Percentiles rank a stretch among this genome's conserved stretches.
These are phyloP conservation scores for Leptarthrus brevirostris DNA, from an alignment of 2,888 invertebrate species.

Conservation along the genomic window DNA sequence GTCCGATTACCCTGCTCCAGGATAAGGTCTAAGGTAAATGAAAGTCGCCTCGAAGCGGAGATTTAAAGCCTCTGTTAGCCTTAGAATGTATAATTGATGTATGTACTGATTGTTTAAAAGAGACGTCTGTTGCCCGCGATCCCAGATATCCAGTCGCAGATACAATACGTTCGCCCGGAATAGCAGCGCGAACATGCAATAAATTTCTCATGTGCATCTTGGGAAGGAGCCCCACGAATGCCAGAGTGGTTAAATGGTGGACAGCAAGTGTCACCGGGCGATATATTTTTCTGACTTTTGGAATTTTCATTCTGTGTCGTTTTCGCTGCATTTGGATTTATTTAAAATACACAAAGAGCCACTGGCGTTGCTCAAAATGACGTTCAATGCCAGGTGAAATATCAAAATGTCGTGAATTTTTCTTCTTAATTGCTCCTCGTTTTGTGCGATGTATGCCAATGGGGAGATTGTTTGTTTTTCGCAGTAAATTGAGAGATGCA, in stretches of 20 bases:
- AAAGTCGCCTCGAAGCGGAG: constrained; percentile 24
- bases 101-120: constrained; percentile 49
- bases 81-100: constrained; percentile 50
- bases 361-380: constrained; percentile 30
- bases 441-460: not conserved
- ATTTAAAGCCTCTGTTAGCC: constrained; percentile 31
- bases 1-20: constrained; percentile 29
- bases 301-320: constrained; percentile 41
- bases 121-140: constrained; percentile 41
- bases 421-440: constrained; percentile 31
- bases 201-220: constrained; percentile 40
- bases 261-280: constrained; percentile 41
- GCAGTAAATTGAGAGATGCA: too few species aligned
- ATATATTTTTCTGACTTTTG: constrained; percentile 46
- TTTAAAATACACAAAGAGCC: constrained; percentile 37
- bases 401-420: constrained; percentile 44
- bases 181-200: constrained; percentile 41
- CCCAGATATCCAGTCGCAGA: constrained; percentile 1
- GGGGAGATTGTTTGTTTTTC: too few species aligned
- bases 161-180: constrained; percentile 34
- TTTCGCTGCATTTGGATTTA: constrained; percentile 34
- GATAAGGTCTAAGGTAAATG: constrained; percentile 2
- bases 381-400: constrained; percentile 42
- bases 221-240: not conserved
- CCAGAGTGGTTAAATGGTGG: constrained; percentile 45